These are phyloP conservation scores for Serinus canaria DNA, from an alignment of 2,113 vertebrate genomes.

Conservation along the genomic window DNA sequence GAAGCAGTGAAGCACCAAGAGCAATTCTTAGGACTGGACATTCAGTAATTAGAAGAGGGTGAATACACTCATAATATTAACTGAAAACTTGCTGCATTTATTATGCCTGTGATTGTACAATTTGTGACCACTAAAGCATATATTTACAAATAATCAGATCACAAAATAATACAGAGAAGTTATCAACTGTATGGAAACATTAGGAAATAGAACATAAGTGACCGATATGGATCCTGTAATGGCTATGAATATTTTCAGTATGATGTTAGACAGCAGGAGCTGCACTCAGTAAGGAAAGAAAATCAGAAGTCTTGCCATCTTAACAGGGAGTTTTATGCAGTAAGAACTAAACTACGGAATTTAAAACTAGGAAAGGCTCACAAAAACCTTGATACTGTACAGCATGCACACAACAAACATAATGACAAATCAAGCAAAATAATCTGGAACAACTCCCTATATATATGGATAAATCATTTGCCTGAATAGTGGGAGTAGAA, in stretches of 20 bases:
- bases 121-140: background rate
- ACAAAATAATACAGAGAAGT: background rate
- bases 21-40: background rate
- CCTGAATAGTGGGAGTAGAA: background rate
- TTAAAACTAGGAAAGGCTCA: background rate
- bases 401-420: background rate
- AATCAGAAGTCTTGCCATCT: background rate
- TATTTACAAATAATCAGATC: background rate
- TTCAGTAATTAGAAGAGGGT: background rate
- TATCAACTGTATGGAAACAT: background rate
- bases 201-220: background rate
- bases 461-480: background rate
- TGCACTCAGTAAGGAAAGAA: background rate
- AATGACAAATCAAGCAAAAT: background rate
- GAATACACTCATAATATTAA: background rate
- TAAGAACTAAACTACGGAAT: background rate
- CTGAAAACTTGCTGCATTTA: background rate
- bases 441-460: fast-evolving
- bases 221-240: background rate
- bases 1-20: background rate
- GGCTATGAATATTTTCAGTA: background rate
- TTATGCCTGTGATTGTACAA: background rate
- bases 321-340: background rate
- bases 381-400: background rate
- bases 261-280: background rate